These are phyloP conservation scores for Dromiciops gliroides DNA, from an alignment of 2,113 vertebrate genomes.

Conservation along the genomic window DNA sequence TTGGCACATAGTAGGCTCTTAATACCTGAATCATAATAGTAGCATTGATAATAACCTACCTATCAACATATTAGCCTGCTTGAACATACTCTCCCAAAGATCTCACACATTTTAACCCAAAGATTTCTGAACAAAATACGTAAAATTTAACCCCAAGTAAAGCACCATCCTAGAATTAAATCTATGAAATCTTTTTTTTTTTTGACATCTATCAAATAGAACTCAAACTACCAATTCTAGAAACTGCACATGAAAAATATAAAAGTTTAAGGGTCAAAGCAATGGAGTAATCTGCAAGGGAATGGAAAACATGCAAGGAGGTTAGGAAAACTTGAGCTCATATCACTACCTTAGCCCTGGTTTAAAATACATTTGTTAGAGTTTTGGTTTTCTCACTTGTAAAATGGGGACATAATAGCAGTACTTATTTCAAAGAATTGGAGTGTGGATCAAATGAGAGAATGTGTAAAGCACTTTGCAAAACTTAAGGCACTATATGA, in stretches of 20 bases:
- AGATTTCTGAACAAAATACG: slow-evolving; percentile 5
- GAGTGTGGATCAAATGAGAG: neutral
- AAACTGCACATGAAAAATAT: neutral
- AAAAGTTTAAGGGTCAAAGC: neutral
- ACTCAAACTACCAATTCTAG: neutral
- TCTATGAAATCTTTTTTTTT: too few species aligned
- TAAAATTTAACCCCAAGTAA: neutral
- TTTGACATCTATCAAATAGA: neutral
- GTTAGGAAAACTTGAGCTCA: neutral
- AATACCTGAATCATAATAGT: too few species aligned
- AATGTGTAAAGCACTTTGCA: neutral
- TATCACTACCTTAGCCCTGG: neutral
- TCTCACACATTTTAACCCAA: neutral
- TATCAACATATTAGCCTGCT: too few species aligned
- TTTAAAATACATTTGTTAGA: neutral
- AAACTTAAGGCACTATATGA: neutral
- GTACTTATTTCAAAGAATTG: neutral
- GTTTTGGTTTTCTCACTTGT: neutral
- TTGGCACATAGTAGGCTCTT: too few species aligned
- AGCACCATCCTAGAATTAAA: neutral
- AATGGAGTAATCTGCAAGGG: neutral
- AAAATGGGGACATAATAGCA: neutral
- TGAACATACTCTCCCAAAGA: neutral
- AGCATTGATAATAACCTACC: too few species aligned
- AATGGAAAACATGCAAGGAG: neutral